Evolutionary conservation across 2,113 vertebrate genomes (phyloP).

Genomic region (Laterallus jamaicensis): DNA sequence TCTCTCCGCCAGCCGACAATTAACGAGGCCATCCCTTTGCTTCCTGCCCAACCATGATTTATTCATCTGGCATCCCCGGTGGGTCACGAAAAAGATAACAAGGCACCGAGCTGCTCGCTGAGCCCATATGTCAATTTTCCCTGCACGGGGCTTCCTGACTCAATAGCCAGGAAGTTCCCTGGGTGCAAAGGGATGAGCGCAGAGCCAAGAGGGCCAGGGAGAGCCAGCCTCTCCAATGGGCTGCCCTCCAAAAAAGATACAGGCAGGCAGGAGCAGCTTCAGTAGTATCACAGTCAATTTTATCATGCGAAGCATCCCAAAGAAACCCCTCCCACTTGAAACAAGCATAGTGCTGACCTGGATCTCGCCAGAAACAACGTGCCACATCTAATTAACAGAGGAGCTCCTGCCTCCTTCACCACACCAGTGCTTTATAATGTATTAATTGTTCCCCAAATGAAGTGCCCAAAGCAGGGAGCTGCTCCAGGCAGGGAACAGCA

Average conservation of each 20-base stretch:
- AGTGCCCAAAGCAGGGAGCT: neutral
- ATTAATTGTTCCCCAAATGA: neutral
- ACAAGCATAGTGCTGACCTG: accelerated
- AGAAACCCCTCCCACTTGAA: neutral
- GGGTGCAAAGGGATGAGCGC: neutral
- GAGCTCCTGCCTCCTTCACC: neutral
- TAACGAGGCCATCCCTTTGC: slow-evolving; percentile 64
- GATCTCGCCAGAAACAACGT: neutral
- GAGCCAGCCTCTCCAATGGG: neutral
- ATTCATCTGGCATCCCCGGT: slow-evolving; percentile 64
- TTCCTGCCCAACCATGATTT: slow-evolving; percentile 69
- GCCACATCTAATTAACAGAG: neutral
- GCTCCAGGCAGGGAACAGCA: accelerated
- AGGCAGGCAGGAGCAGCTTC: neutral
- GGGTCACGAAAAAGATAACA: slow-evolving; percentile 25
- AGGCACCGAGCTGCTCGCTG: neutral
- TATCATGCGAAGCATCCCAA: neutral
- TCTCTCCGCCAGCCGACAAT: neutral
- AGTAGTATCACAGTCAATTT: accelerated
- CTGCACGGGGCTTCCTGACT: neutral
- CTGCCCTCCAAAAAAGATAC: neutral
- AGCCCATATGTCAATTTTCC: slow-evolving; percentile 64
- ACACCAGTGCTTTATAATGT: neutral
- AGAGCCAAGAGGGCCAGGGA: neutral
- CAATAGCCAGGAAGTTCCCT: neutral